Evolutionary conservation across 2,113 vertebrate genomes (phyloP).

Genomic region (Telmatochromis sp.): DNA sequence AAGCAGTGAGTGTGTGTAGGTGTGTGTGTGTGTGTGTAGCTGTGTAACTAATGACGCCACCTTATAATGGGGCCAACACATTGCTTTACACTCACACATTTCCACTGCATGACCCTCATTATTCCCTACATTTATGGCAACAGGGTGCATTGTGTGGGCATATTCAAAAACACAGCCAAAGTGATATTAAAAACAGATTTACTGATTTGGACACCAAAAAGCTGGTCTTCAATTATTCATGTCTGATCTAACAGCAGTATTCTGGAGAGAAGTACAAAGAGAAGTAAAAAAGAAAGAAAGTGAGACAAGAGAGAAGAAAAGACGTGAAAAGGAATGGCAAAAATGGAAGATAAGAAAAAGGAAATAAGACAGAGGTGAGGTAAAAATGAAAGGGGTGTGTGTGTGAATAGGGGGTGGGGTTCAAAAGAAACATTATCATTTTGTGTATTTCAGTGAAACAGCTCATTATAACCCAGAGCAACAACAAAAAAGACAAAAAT

Average conservation of each 20-base stretch:
- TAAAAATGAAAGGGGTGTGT: not conserved
- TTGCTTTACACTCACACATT: not conserved
- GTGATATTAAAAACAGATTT: not conserved
- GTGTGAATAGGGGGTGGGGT: not conserved
- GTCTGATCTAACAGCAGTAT: not conserved
- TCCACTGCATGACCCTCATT: constrained; percentile 4
- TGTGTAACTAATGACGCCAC: constrained; percentile 6
- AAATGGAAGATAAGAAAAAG: not conserved
- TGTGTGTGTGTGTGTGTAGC: not conserved
- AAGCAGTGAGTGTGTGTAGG: not conserved
- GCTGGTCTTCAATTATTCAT: not conserved
- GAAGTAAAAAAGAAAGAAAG: not conserved
- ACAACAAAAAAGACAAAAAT: not conserved
- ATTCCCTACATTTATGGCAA: not conserved
- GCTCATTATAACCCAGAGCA: constrained; percentile 15
- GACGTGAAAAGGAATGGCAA: not conserved
- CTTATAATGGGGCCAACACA: not conserved
- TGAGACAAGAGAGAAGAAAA: not conserved
- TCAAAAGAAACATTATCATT: not conserved
- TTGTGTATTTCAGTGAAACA: not conserved
- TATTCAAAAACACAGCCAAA: not conserved
- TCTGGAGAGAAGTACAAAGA: not conserved
- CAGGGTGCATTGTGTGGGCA: not conserved
- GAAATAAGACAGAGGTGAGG: not conserved
- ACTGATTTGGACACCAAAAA: not conserved